These are phyloP conservation scores for Clarias pachynema DNA, from an alignment of 2,797 vertebrate genomes.

Conservation along the genomic window DNA sequence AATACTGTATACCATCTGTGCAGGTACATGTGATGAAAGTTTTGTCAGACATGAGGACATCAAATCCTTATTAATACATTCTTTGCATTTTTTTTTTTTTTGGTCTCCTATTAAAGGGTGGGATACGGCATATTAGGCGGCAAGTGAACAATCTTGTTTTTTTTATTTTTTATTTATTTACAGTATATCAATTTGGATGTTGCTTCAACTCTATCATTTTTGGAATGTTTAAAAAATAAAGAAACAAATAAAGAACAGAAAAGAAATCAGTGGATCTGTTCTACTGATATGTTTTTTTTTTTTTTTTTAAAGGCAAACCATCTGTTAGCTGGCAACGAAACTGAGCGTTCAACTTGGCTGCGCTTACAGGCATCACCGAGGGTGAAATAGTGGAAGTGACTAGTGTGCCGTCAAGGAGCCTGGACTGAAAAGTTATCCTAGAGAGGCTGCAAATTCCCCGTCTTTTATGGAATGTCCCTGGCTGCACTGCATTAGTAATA, in stretches of 20 bases:
- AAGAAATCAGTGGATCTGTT: background rate
- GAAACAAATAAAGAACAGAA: background rate
- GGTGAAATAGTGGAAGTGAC: background rate
- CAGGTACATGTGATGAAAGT: background rate
- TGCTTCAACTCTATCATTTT: background rate
- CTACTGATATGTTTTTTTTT: background rate
- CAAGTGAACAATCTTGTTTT: too few species aligned
- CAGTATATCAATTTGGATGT: background rate
- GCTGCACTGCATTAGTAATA: constrained; percentile 16
- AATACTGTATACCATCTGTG: background rate
- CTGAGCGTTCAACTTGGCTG: background rate
- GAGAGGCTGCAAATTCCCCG: background rate
- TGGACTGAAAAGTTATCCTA: background rate
- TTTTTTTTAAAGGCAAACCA: background rate
- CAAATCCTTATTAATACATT: background rate
- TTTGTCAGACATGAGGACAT: background rate
- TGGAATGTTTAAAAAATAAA: background rate
- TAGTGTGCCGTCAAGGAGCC: background rate
- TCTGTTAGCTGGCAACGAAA: constrained; percentile 8
- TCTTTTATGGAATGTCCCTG: background rate
- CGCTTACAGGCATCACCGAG: background rate
- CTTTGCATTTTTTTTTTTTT: too few species aligned
- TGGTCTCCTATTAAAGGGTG: too few species aligned
- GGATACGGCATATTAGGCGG: too few species aligned
- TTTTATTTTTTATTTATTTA: background rate